These are phyloP conservation scores for Gymnoscopelus braueri DNA, from an alignment of 2,797 vertebrate genomes.

Conservation along the genomic window DNA sequence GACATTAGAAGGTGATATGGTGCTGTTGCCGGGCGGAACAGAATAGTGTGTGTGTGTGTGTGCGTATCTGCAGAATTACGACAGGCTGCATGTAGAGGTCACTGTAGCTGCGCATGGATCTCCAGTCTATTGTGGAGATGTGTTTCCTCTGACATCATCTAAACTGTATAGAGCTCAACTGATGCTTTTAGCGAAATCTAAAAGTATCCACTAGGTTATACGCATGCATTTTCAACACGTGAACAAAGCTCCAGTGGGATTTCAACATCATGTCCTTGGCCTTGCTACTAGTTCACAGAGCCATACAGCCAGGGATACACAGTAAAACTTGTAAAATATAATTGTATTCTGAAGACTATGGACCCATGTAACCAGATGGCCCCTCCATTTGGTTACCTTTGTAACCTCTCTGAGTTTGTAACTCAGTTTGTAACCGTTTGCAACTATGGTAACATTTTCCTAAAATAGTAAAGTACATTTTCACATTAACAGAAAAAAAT, in stretches of 20 bases:
- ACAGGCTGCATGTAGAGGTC: constrained; percentile 52
- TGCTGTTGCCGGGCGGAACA: constrained; percentile 71
- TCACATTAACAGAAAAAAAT: too few relatives aligned
- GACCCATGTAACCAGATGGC: too few relatives aligned
- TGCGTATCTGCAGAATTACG: constrained; percentile 8
- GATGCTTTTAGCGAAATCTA: constrained; percentile 41
- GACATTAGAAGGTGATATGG: constrained; percentile 41
- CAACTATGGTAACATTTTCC: too few relatives aligned
- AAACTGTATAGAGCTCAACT: constrained; percentile 24
- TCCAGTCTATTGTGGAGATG: not conserved
- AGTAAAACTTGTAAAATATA: too few relatives aligned
- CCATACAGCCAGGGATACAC: not conserved
- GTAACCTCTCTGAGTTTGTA: too few relatives aligned
- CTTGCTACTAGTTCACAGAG: not conserved
- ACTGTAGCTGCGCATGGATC: constrained; percentile 11
- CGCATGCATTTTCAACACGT: not conserved
- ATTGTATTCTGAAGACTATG: too few relatives aligned
- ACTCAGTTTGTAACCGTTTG: too few relatives aligned
- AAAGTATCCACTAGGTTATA: not conserved
- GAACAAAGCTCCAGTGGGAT: constrained; percentile 25
- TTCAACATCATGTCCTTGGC: not conserved
- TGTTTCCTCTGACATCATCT: constrained; percentile 18
- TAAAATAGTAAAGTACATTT: too few relatives aligned
- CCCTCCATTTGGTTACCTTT: too few relatives aligned
- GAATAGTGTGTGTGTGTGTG: constrained; percentile 25